Conservation (phyloP, 92 coral and sea anemone species). For the Actinernus sp. region DNA sequence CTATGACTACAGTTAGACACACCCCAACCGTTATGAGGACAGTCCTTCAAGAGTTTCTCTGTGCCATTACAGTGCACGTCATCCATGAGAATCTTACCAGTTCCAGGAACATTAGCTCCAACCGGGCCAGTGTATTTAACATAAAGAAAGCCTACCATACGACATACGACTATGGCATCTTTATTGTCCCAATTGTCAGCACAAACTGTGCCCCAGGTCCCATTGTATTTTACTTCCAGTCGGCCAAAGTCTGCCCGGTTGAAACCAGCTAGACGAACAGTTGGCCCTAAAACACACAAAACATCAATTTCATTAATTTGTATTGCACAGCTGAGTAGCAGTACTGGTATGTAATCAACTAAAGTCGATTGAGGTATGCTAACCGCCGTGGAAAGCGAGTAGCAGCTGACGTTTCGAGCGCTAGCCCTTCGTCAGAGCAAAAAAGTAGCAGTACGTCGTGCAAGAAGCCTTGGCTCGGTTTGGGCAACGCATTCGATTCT, state of each 20-base stretch:
- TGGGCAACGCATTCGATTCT: no score
- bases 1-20: conserved; percentile 49
- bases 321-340: no score
- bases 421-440: no score
- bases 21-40: conserved; percentile 54
- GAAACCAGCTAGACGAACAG: conserved; percentile 25
- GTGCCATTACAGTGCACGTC: conserved; percentile 71
- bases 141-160: conserved; percentile 53
- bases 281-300: background rate
- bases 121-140: conserved; percentile 6
- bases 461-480: no score
- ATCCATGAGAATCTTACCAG: conserved; percentile 55
- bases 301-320: no score
- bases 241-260: conserved; percentile 32
- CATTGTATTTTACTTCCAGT: conserved; percentile 57
- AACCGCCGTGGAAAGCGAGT: no score
- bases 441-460: no score
- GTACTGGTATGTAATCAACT: no score
- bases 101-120: conserved; percentile 19
- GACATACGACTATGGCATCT: conserved; percentile 65
- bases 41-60: conserved; percentile 43
- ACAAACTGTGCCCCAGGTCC: conserved; percentile 75
- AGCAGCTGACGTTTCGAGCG: no score
- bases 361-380: no score
- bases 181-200: conserved; percentile 56